Percentiles rank a stretch among this genome's conserved stretches.
These are phyloP conservation scores for Belgica antarctica DNA, from an alignment of 2,888 invertebrate genomes.

Conservation along the genomic window DNA sequence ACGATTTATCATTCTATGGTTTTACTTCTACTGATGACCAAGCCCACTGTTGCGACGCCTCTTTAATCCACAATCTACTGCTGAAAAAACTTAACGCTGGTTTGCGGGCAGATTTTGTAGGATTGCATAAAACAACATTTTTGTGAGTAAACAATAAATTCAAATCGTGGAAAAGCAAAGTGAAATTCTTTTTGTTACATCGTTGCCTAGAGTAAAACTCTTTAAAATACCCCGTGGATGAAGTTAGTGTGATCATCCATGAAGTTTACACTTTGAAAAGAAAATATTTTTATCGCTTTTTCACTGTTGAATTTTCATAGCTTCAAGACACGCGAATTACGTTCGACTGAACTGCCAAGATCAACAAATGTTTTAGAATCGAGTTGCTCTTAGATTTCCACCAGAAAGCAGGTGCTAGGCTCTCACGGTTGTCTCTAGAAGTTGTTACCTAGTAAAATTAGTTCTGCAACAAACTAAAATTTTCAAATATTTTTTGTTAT, in stretches of 20 bases:
- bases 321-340: slow-evolving; percentile 18
- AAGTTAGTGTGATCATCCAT: slow-evolving; percentile 7
- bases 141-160: slow-evolving; percentile 24
- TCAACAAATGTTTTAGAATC: not conserved
- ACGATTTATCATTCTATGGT: not conserved
- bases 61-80: not conserved
- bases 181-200: slow-evolving; percentile 1
- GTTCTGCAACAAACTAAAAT: too few relatives aligned
- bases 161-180: slow-evolving; percentile 8
- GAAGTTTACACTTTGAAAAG: not conserved
- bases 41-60: slow-evolving; percentile 2
- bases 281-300: not conserved
- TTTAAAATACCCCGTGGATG: not conserved
- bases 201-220: not conserved
- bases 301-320: not conserved
- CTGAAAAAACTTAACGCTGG: slow-evolving; percentile 18
- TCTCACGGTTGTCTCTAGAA: not conserved
- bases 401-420: not conserved
- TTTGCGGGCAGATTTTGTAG: not conserved
- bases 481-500: too few relatives aligned
- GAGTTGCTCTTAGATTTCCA: not conserved
- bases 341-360: not conserved
- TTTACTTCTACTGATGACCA: not conserved
- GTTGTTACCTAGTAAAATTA: too few relatives aligned
- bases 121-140: slow-evolving; percentile 9